Conservation (phyloP, 2,113 vertebrate species). For the Brachyhypopomus gauderio region DNA sequence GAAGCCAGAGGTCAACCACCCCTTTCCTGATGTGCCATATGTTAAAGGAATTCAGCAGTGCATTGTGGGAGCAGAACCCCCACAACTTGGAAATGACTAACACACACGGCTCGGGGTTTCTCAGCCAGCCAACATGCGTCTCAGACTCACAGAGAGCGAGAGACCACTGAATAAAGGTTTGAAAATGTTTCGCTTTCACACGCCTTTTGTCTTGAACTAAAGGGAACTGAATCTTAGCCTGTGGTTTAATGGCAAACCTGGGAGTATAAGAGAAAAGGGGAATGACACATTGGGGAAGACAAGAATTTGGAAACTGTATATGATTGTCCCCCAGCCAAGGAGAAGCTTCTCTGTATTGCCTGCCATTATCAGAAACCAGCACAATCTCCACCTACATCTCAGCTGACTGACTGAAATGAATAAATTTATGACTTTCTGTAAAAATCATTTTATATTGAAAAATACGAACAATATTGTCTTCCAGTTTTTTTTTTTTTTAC, state of each 20-base stretch:
- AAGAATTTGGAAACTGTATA: background rate
- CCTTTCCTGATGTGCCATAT: constrained; percentile 83
- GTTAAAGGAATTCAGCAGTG: constrained; percentile 81
- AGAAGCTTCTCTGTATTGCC: too few species aligned
- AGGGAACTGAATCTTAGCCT: background rate
- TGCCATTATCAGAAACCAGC: background rate
- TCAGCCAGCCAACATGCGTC: background rate
- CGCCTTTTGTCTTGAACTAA: background rate
- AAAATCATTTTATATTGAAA: too few species aligned
- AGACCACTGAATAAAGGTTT: background rate
- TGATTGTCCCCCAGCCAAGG: too few species aligned
- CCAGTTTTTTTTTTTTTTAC: too few species aligned
- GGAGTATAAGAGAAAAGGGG: background rate
- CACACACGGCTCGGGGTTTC: constrained; percentile 64
- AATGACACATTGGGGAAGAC: background rate
- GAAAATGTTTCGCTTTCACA: background rate
- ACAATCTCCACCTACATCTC: too few species aligned
- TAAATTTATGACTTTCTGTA: too few species aligned
- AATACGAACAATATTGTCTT: too few species aligned
- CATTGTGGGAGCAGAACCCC: constrained; percentile 79
- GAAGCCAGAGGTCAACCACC: constrained; percentile 80
- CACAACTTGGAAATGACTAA: constrained; percentile 76
- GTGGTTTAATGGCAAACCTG: background rate
- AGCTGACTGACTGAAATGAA: too few species aligned
- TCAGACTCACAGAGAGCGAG: constrained; percentile 32